A percentile compares a stretch with the other conserved stretches of the same genome.
Conservation (phyloP, 1,140 invertebrate species). For the Pogonomyrmex barbatus region DNA sequence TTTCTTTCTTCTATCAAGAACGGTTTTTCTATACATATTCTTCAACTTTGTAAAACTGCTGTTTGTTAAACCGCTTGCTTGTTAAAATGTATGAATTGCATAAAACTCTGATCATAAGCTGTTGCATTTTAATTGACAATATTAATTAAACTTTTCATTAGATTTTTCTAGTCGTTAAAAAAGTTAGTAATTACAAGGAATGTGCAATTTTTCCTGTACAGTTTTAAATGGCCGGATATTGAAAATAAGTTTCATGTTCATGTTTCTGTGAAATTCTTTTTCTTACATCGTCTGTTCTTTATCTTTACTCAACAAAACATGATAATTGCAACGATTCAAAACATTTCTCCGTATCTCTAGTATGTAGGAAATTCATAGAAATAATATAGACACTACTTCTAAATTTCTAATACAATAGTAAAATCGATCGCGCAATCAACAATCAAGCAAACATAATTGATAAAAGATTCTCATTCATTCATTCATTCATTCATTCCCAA, state of each 20-base stretch:
- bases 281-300: background rate
- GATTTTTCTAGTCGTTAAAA: background rate
- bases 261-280: background rate
- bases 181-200: background rate
- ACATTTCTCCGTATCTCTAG: background rate
- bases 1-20: background rate
- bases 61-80: background rate
- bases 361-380: background rate
- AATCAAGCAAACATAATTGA: too few species aligned
- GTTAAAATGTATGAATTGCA: background rate
- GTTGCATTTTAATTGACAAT: background rate
- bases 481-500: too few species aligned
- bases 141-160: background rate
- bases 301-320: slow-evolving; percentile 22
- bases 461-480: background rate
- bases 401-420: background rate
- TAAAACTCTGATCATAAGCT: background rate
- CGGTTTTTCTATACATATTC: background rate
- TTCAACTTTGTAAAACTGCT: background rate
- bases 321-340: background rate
- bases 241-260: background rate
- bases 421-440: background rate
- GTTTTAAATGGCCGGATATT: background rate
- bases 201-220: background rate
- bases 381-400: background rate